Base-by-base conservation (phyloP, 2,888 invertebrate species). In the Lithophane leautieri region DNA sequence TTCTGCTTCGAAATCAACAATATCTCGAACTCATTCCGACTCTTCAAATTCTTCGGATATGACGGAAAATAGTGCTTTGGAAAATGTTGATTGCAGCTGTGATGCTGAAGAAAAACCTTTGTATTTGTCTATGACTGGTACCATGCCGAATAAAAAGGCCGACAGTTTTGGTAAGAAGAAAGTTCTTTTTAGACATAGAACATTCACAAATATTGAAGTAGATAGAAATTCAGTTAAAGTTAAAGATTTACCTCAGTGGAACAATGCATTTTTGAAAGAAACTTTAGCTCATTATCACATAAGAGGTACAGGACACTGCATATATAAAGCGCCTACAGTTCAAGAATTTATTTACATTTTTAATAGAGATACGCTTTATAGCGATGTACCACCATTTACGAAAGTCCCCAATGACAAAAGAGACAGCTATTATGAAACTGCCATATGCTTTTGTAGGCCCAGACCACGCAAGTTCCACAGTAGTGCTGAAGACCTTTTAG, bases 371-470 rank as follows among this genome's bases (percentile, higher is more conserved):
- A 94, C 96, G 12, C 90, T 96, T 50, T 91, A 93, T 75, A 92
- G 91, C 82, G 93, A 94, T 76, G 92, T 91, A 11, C 91, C 93
- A 58, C 94, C 94, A 2, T 94, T 95, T 83, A 90, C 89, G 19
- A 94, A 94, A 90, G 86, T 93, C 12, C 90, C 92, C 12, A 93
- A 92, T 82, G 86, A 91, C 58, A 94, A 92, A 84, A 91, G 94
- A 79, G 94, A 95, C 73, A 95, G 95, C 85, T 94, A 94, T 87
- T 95, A 91, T 86, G 96, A 96, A 92, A 95, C 95, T n/a, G 95
- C 95, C 22, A 95, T 97, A 79, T 97, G 97, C 81, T 97, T 96
- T 86, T 97, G 97, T 90, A 94, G 92, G 81, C 94, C 95, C 4
- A 91, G 87, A 82, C 94, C 94, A 34, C 92, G 93, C 11, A 96